Percentiles rank a stretch among this genome's conserved stretches.
Conservation (phyloP, 2,888 invertebrate species). For the Heliothis peltigera region DNA sequence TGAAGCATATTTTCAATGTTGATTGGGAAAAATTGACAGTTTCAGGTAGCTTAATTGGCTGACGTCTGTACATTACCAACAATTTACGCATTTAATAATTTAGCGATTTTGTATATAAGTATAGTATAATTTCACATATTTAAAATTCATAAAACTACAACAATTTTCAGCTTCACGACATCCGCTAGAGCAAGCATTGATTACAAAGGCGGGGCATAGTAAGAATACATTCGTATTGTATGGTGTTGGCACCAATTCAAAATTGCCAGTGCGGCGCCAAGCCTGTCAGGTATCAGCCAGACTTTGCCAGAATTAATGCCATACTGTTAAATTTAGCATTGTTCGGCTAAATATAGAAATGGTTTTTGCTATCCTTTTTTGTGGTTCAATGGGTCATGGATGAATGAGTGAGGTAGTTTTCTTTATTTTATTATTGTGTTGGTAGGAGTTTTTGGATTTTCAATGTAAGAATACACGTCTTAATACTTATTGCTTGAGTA, state of each 20-base stretch:
- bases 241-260: conserved; percentile 68
- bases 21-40: too few relatives aligned
- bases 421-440: not conserved
- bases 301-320: conserved; percentile 54
- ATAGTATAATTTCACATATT: too few relatives aligned
- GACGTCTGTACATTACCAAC: too few relatives aligned
- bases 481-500: too few relatives aligned
- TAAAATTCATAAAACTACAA: not conserved
- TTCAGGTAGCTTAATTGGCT: too few relatives aligned
- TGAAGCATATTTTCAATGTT: too few relatives aligned
- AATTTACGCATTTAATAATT: too few relatives aligned
- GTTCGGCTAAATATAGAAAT: conserved; percentile 56
- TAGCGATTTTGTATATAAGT: too few relatives aligned
- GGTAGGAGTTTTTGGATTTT: not conserved
- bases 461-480: not conserved
- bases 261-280: conserved; percentile 67
- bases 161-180: not conserved
- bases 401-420: not conserved
- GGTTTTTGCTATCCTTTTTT: conserved; percentile 40
- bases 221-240: conserved; percentile 59
- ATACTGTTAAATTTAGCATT: conserved; percentile 60
- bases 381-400: conserved; percentile 30
- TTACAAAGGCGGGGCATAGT: conserved; percentile 22
- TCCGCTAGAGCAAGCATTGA: conserved; percentile 35
- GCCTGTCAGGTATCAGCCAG: conserved; percentile 62